A percentile compares a stretch with the other conserved stretches of the same genome.
These are phyloP conservation scores for Drosophila ustulata DNA, from an alignment of 2,888 invertebrate species.

Conservation along the genomic window DNA sequence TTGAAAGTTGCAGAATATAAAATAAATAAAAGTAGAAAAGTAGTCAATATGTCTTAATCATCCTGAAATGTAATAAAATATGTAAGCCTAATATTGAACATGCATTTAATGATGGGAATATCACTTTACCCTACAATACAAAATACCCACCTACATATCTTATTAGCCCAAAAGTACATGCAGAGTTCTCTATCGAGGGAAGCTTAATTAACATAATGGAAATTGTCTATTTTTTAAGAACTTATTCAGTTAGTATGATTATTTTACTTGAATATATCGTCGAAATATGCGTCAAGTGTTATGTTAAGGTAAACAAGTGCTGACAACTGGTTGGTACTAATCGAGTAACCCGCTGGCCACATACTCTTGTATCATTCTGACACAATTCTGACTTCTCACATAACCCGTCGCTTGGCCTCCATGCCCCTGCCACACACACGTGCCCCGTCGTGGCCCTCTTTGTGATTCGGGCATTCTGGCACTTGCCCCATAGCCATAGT, in stretches of 20 bases:
- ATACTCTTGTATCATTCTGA: slow-evolving; percentile 36
- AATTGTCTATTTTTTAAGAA: background rate
- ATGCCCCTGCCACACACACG: slow-evolving; percentile 1
- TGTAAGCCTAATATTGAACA: no score
- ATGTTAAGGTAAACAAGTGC: background rate
- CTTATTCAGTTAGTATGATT: background rate
- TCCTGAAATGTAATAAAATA: no score
- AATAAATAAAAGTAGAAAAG: no score
- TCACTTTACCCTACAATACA: no score
- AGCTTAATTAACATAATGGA: background rate
- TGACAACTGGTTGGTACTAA: slow-evolving; percentile 25
- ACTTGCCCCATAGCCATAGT: slow-evolving; percentile 52
- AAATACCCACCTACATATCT: no score
- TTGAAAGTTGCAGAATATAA: no score
- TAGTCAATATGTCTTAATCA: no score
- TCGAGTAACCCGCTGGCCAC: slow-evolving; percentile 29
- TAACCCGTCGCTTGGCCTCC: slow-evolving; percentile 22
- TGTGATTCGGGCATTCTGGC: slow-evolving; percentile 28
- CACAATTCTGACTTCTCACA: slow-evolving; percentile 58
- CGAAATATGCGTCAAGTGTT: background rate
- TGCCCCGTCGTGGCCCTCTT: background rate
- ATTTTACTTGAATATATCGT: background rate
- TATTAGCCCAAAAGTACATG: no score
- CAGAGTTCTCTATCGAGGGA: no score
- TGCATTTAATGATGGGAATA: no score